Base-by-base conservation (phyloP, 2,113 vertebrate genomes). In the Macrotis lagotis region DNA sequence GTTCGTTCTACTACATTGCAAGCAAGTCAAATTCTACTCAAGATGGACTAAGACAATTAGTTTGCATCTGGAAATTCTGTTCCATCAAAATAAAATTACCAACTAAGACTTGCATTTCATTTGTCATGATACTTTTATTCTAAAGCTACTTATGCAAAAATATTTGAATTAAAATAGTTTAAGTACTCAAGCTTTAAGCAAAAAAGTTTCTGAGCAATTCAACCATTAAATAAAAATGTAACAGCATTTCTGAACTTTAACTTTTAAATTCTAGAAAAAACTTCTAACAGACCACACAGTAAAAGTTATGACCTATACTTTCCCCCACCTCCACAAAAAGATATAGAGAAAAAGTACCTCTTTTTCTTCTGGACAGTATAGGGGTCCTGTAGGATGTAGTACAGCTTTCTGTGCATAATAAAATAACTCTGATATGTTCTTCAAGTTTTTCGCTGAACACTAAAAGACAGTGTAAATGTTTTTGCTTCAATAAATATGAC, bases 341-440 rank as follows among this genome's bases (percentile, higher is more conserved):
- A n/a, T n/a, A 74, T 2, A 24, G 66, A 55, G 93, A 90, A 50
- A 48, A 97, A 97, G 97, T 98, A 99, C 99, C 99, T 99, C 99
- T 97, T 99, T 99, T 97, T 99, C 99, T 97, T 99, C 99, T 31
- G 99, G 99, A 97, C 99, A 99, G 98, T 99, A 99, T 90, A 99
- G 98, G 22, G 99, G 99, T 89, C 99, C 99, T 90, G 99, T 99
- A 48, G 99, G 99, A 98, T 99, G 99, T 66, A 99, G 99, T 97
- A 99, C 99, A 91, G 99, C 99, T 98, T 99, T 99, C 98, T 99
- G 99, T 59, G 99, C 99, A n/a, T 99, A 99, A 98, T 99, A 99
- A 98, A 99, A 99, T 83, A 99, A 98, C 97, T 99, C 99, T 1
- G 99, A 99, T 98, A 99, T 99, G 97, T 99, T 99, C 98, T 99